Evolutionary conservation across 2,888 invertebrate species (phyloP).

Genomic region (Anodontia alba): DNA sequence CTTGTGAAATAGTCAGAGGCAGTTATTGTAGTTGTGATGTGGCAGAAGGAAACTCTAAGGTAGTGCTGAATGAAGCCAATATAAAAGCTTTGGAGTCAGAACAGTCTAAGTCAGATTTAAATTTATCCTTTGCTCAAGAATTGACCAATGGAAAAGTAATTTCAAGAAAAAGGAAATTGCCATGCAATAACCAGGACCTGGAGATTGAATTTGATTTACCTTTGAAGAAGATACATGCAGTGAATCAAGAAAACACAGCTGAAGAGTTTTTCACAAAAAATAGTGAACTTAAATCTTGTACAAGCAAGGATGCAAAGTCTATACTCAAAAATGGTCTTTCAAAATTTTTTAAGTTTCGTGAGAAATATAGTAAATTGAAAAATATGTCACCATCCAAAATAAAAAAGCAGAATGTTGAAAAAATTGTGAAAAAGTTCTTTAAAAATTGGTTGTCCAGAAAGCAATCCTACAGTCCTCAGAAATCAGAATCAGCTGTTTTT

Average conservation of each 20-base stretch:
- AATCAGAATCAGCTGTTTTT: background rate
- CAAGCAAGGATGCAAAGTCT: background rate
- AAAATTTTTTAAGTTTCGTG: background rate
- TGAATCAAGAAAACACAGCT: background rate
- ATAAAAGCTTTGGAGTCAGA: no score
- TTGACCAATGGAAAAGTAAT: no score
- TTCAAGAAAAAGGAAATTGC: background rate
- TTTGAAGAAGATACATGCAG: background rate
- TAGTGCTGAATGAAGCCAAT: no score
- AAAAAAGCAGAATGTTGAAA: constrained; percentile 5
- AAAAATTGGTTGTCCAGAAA: constrained; percentile 12
- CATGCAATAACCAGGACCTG: background rate
- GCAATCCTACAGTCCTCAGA: background rate
- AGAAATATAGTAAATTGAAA: constrained; percentile 1
- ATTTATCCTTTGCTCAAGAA: no score
- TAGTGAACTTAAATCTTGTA: no score
- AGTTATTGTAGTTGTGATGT: no score
- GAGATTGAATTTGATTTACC: background rate
- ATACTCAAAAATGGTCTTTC: background rate
- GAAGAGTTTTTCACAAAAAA: background rate
- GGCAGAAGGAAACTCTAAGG: no score
- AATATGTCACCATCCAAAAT: background rate
- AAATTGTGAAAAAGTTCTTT: constrained; percentile 31
- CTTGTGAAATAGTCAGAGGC: no score
- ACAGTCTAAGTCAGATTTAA: no score